Percentiles rank a stretch among this genome's conserved stretches.
These are phyloP conservation scores for Meta bourneti DNA, from an alignment of 2,888 invertebrate genomes.

Conservation along the genomic window DNA sequence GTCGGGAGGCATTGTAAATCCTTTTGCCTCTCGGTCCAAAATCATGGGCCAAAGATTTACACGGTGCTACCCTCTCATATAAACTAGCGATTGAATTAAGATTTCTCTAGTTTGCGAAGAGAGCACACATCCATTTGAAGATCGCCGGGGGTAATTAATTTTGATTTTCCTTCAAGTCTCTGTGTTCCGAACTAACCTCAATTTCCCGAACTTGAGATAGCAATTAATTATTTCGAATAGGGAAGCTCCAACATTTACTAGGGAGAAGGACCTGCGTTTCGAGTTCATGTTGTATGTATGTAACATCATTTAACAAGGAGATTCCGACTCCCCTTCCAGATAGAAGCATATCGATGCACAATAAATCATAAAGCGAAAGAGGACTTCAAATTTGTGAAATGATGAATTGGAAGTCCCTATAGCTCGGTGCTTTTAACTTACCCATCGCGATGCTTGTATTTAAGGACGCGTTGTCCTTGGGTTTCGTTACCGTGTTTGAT, in stretches of 20 bases:
- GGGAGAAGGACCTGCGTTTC: neutral
- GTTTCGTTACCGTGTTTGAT: too few species aligned
- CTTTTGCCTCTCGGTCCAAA: slow-evolving; percentile 5
- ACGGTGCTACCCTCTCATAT: slow-evolving; percentile 29
- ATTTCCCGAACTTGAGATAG: slow-evolving; percentile 48
- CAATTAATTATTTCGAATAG: slow-evolving; percentile 44
- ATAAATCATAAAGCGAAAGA: slow-evolving; percentile 25
- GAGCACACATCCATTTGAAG: slow-evolving; percentile 46
- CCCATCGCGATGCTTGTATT: too few species aligned
- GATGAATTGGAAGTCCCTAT: neutral
- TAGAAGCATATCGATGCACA: neutral
- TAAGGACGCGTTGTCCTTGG: too few species aligned
- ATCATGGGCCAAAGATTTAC: slow-evolving; percentile 38
- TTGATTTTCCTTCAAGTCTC: slow-evolving; percentile 54
- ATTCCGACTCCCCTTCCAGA: slow-evolving; percentile 15
- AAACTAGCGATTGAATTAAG: slow-evolving; percentile 54
- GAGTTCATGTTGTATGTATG: neutral
- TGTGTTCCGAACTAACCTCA: slow-evolving; percentile 47
- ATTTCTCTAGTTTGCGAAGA: slow-evolving; percentile 33
- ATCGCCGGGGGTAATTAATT: slow-evolving; percentile 42
- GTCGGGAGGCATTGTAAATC: slow-evolving; percentile 17
- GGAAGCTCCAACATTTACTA: slow-evolving; percentile 12
- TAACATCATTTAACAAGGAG: slow-evolving; percentile 32
- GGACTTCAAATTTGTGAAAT: slow-evolving; percentile 11
- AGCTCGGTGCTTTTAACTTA: neutral